These are phyloP conservation scores for Mizuhopecten yessoensis DNA, from an alignment of 1,140 invertebrate species.

Conservation along the genomic window DNA sequence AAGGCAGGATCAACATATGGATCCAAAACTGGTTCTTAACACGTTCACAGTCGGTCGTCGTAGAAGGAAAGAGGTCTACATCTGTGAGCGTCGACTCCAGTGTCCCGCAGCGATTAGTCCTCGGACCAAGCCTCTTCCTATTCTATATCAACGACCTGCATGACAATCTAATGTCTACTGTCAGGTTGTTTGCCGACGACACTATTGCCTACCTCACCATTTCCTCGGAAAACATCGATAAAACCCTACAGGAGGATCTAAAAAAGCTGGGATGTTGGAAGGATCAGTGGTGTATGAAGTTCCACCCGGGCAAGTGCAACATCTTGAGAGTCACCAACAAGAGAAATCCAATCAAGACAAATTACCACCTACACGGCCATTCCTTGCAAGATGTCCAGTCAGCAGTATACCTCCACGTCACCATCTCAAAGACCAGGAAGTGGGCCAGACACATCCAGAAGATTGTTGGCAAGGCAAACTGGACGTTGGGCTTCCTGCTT, in stretches of 20 bases:
- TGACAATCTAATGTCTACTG: slow-evolving; percentile 36
- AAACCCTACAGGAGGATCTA: slow-evolving; percentile 11
- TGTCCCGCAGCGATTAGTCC: slow-evolving; percentile 63
- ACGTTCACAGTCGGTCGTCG: too few species aligned
- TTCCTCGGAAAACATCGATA: neutral
- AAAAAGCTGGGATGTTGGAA: slow-evolving; percentile 24
- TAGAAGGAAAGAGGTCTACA: too few species aligned
- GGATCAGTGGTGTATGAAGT: neutral
- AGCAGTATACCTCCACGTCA: slow-evolving; percentile 56
- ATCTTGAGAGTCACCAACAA: neutral
- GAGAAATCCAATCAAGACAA: neutral
- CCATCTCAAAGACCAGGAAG: slow-evolving; percentile 25
- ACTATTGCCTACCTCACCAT: slow-evolving; percentile 47
- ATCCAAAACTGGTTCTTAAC: too few species aligned
- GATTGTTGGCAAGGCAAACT: slow-evolving; percentile 49
- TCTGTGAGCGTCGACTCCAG: too few species aligned
- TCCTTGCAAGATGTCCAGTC: neutral
- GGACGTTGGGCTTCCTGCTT: slow-evolving; percentile 51
- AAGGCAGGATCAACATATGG: too few species aligned
- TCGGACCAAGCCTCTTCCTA: slow-evolving; percentile 60
- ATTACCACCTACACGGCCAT: slow-evolving; percentile 14
- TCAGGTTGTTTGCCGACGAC: slow-evolving; percentile 53
- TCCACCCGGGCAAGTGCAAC: neutral
- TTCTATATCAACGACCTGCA: slow-evolving; percentile 65
- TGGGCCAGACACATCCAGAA: slow-evolving; percentile 50